Percentiles rank a stretch among this genome's conserved stretches.
These are phyloP conservation scores for Drosophila fulvimacula DNA, from an alignment of 2,888 invertebrate species.

Conservation along the genomic window DNA sequence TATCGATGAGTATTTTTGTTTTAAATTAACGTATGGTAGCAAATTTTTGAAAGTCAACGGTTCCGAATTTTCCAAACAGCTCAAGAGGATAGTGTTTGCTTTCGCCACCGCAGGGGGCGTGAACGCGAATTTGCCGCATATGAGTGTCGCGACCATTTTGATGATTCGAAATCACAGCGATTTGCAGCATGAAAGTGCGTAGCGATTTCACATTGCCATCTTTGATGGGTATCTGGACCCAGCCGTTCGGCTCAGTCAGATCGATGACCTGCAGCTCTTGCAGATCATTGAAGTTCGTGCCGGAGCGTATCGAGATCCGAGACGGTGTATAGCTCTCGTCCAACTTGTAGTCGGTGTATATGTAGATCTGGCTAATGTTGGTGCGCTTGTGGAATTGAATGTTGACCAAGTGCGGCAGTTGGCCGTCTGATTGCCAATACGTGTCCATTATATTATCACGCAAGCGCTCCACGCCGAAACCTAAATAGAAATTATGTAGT, in stretches of 20 bases:
- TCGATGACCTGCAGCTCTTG: conserved; percentile 98
- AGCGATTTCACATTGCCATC: conserved; percentile 94
- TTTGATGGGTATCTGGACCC: conserved; percentile 97
- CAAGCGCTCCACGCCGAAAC: conserved; percentile 98
- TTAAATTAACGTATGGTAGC: conserved; percentile 90
- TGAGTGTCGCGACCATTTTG: conserved; percentile 99
- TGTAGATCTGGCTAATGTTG: conserved; percentile 96
- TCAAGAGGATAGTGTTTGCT: conserved; percentile 87
- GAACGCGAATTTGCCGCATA: conserved; percentile 97
- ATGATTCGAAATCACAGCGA: conserved; percentile 98
- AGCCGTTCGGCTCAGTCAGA: conserved; percentile 96
- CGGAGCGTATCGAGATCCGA: conserved; percentile 95
- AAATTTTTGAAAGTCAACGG: conserved; percentile 92
- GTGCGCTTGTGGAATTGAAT: conserved; percentile 98
- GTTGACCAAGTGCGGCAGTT: conserved; percentile 98
- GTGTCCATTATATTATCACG: conserved; percentile 98
- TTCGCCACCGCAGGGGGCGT: conserved; percentile 89
- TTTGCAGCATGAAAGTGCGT: conserved; percentile 97
- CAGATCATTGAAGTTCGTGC: conserved; percentile 98
- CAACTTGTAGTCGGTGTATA: conserved; percentile 98
- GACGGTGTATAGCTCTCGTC: conserved; percentile 99
- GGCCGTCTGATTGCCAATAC: conserved; percentile 99
- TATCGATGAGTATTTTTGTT: conserved; percentile 3
- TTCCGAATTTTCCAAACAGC: conserved; percentile 91
- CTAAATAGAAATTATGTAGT: conserved; percentile 84